Base-by-base conservation (phyloP, 1,140 invertebrate genomes). In the Eupeodes corollae region DNA sequence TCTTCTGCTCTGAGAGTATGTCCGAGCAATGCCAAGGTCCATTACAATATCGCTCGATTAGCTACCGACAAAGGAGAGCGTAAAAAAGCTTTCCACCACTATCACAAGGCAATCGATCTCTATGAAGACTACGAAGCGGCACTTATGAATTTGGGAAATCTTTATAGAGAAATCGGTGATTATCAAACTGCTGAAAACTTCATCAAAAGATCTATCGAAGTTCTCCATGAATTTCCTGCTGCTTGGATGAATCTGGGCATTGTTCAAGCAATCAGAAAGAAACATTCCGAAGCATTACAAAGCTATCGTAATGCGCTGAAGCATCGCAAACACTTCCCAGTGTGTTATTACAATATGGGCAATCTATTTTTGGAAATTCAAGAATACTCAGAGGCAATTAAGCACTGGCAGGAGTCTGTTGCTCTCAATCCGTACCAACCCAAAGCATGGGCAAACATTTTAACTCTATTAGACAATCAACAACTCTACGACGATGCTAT, bases 231-330 rank as follows among this genome's bases (percentile, higher is more conserved):
- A 59, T 98, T 97, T 78, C 84, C 93, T 6, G 85, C 90, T 13
- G 93, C 91, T 3, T 98, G 92, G 92, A 98, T 97, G 92, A 98
- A 98, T 73, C 73, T 97, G 16, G 93, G 92, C 12, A 96, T 96
- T 56, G 84, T 95, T 39, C 74, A 93, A 50, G 82, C 89, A 3
- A 76, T 79, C 13, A 70, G 83, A 37, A 82, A 83, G 50, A 79
- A 84, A 54, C 79, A 78, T 49, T 58, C 77, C 14, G 79, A 87
- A 59, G 82, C 91, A 2, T 77, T 92, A 61, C 58, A 64, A 13
- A 87, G 89, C 60, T 97, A 95, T 60, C 71, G 78, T 53, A 84
- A 71, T 38, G 91, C 91, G 5, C 67, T 97, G 1, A 73, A 63
- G 31, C 75, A 87, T 65, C 75, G 91, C 47, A 76, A 72, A 51